Evolutionary conservation across 1,140 invertebrate species (phyloP).

Genomic region (Lucilia cuprina): DNA sequence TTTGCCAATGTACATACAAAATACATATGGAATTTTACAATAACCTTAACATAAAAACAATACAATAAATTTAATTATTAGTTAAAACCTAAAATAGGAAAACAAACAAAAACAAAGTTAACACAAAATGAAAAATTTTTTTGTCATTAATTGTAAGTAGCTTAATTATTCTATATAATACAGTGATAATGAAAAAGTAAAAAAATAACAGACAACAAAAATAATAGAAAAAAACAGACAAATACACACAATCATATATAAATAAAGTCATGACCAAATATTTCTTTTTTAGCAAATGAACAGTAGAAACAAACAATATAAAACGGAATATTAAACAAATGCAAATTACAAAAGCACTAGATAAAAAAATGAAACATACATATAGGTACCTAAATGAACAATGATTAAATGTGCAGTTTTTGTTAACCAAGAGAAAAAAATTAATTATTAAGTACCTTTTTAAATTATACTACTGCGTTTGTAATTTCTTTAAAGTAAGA

Average conservation of each 20-base stretch:
- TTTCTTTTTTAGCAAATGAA: background rate
- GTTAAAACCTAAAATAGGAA: no score
- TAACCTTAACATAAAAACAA: no score
- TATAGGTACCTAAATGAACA: no score
- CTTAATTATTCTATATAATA: no score
- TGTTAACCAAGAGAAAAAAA: background rate
- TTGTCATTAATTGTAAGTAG: no score
- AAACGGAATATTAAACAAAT: background rate
- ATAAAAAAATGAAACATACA: background rate
- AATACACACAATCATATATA: background rate
- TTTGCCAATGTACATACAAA: no score
- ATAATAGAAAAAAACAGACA: background rate
- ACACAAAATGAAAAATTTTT: no score
- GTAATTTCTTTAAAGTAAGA: no score
- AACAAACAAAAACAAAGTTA: no score
- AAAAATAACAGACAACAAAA: background rate
- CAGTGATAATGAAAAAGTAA: no score
- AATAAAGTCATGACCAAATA: conserved; percentile 2
- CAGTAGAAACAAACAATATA: background rate
- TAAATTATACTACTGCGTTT: background rate
- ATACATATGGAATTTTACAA: no score
- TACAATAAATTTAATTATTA: no score
- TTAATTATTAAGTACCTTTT: background rate
- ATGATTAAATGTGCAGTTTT: background rate
- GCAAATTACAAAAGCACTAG: background rate